Evolutionary conservation across 2,113 vertebrate species (phyloP).

Genomic region (Phaethornis superciliosus): DNA sequence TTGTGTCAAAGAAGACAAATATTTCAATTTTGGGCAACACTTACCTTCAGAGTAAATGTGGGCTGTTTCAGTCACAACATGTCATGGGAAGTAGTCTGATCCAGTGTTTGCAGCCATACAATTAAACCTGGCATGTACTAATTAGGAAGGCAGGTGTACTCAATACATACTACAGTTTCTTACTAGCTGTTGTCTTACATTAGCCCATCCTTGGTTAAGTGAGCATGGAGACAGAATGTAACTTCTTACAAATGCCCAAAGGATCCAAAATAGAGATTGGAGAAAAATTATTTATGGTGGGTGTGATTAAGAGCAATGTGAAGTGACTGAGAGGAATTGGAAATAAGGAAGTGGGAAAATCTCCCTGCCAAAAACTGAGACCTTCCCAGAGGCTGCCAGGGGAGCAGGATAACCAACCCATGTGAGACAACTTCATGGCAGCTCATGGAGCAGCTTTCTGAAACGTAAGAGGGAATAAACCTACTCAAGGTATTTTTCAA

Average conservation of each 20-base stretch:
- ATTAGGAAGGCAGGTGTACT: conserved; percentile 58
- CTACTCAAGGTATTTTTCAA: neutral
- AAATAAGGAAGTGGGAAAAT: neutral
- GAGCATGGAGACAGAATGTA: neutral
- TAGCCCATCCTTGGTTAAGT: neutral
- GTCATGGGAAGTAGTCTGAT: conserved; percentile 28
- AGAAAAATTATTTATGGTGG: neutral
- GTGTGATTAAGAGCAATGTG: neutral
- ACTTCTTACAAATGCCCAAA: neutral
- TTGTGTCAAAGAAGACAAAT: conserved; percentile 54
- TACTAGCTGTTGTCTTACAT: neutral
- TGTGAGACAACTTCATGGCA: rapidly evolving
- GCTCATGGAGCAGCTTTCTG: neutral
- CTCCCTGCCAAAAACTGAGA: neutral
- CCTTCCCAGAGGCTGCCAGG: rapidly evolving
- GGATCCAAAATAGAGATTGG: neutral
- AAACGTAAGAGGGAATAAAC: rapidly evolving
- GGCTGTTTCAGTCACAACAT: conserved; percentile 56
- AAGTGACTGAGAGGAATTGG: neutral
- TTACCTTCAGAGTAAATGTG: conserved; percentile 21
- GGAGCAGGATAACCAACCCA: neutral
- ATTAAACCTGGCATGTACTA: conserved; percentile 69
- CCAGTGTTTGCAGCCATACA: conserved; percentile 25
- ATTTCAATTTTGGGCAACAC: conserved; percentile 60
- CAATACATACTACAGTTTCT: neutral